Conservation (phyloP, 2,797 vertebrate genomes). For the Cynodonichthys magdalenae region DNA sequence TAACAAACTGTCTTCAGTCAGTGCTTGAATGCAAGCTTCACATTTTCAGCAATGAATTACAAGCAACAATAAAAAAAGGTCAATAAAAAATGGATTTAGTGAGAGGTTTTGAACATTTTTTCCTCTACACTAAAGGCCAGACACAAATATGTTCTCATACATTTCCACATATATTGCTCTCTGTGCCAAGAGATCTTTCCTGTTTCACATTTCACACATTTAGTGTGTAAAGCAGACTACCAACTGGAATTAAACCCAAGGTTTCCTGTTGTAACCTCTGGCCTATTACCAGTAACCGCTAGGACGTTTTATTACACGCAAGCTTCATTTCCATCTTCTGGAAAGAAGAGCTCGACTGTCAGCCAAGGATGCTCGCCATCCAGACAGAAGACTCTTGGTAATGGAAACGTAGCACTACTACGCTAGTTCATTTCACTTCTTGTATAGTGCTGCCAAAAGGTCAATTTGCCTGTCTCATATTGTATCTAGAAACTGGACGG, state of each 20-base stretch:
- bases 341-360: conserved; percentile 27
- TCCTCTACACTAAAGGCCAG: too few relatives aligned
- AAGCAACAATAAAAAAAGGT: too few relatives aligned
- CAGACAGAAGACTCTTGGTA: conserved; percentile 36
- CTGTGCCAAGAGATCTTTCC: neutral
- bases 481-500: conserved; percentile 34
- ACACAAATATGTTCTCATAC: neutral
- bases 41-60: too few relatives aligned
- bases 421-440: conserved; percentile 43
- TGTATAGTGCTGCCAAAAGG: conserved; percentile 51
- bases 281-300: conserved; percentile 32
- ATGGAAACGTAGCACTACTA: conserved; percentile 54
- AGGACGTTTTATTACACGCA: conserved; percentile 35
- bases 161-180: neutral
- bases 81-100: too few relatives aligned
- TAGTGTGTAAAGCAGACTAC: neutral
- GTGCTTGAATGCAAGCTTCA: too few relatives aligned
- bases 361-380: conserved; percentile 43
- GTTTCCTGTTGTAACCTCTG: conserved; percentile 43
- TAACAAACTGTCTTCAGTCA: too few relatives aligned
- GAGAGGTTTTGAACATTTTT: too few relatives aligned
- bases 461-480: conserved; percentile 43
- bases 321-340: conserved; percentile 53
- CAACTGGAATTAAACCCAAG: conserved; percentile 17
- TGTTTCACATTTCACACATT: conserved; percentile 5